Base-by-base conservation (phyloP, 2,113 vertebrate species). In the Eretmochelys imbricata region DNA sequence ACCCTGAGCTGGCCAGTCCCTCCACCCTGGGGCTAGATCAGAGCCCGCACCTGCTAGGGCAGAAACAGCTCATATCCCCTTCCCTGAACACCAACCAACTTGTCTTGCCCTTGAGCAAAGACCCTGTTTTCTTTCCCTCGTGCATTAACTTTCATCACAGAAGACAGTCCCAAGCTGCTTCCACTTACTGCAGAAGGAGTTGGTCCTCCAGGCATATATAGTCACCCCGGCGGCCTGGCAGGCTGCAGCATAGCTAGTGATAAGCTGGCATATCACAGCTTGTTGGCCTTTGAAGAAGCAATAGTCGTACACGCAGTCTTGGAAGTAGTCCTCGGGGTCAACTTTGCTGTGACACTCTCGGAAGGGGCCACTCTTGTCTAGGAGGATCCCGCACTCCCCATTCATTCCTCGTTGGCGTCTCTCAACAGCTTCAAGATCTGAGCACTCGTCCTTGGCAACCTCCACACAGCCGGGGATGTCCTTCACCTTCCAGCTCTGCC, bases 221-320 rank as follows among this genome's bases (percentile, higher is more conserved):
- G 82, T 76, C 46, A 65, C 94, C 80, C 93, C 92, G 46, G 87
- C 88, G 65, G 95, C 95, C 80, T 97, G 97, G 75, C 94, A 97
- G 5, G 94, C 59, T 54, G 79, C 48, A 8, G 93, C 94, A 84
- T 98, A 98, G 57, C 84, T 93, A 42, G 87, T 91, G 35, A 98
- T 72, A 65, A 95, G 85, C 42, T 95, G 93, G 90, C 96, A 97
- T 38, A 94, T 82, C 8, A 92, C 53, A 2, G 75, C 80, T 53
- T 89, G 85, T 14, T 94, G 91, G 69, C 94, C 88, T 6, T 90
- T 75, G 42, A 69, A 87, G 7, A 89, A 78, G 51, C 97, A 98
- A 42, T 97, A 82, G 48, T 97, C 97, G 48, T 89, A 88, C 42
- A 98, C 82, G 53, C 98, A 98, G 87, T 96, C 94, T 35, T 97